Evolutionary conservation across 2,888 invertebrate genomes (phyloP).

Genomic region (Endotricha flammealis): DNA sequence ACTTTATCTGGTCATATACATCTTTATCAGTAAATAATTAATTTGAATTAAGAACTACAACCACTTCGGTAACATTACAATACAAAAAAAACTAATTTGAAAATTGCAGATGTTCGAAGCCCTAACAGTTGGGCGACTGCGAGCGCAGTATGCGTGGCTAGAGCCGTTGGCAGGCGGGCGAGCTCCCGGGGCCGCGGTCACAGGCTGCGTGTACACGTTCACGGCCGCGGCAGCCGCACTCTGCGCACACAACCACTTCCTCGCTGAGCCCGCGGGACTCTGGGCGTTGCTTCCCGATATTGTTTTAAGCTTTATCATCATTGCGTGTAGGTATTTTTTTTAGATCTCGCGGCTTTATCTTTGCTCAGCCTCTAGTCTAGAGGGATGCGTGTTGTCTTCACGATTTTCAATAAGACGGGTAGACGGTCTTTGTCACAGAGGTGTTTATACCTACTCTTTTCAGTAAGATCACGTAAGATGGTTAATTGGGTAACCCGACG

Average conservation of each 20-base stretch:
- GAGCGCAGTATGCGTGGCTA: constrained; percentile 85
- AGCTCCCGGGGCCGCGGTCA: constrained; percentile 86
- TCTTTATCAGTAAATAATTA: neutral
- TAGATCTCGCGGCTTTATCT: too few relatives aligned
- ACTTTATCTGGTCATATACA: too few relatives aligned
- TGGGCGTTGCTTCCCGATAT: constrained; percentile 83
- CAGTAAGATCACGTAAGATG: too few relatives aligned
- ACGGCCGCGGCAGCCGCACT: constrained; percentile 83
- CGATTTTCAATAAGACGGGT: too few relatives aligned
- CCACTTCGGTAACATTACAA: too few relatives aligned
- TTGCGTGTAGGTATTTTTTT: constrained; percentile 75
- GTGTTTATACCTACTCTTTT: too few relatives aligned
- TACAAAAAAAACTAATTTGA: constrained; percentile 1
- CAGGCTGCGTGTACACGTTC: constrained; percentile 84
- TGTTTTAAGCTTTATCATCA: constrained; percentile 79
- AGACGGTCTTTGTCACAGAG: too few relatives aligned
- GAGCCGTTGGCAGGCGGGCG: constrained; percentile 85
- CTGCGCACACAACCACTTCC: constrained; percentile 82
- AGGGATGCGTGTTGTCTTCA: too few relatives aligned
- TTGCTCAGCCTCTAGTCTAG: too few relatives aligned
- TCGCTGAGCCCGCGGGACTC: constrained; percentile 77
- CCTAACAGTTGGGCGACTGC: constrained; percentile 85
- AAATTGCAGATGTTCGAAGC: constrained; percentile 75
- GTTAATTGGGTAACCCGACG: too few relatives aligned
- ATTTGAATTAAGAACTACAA: too few relatives aligned